Base-by-base conservation (phyloP, 1,140 invertebrate genomes). In the Archivesica marissinica region DNA sequence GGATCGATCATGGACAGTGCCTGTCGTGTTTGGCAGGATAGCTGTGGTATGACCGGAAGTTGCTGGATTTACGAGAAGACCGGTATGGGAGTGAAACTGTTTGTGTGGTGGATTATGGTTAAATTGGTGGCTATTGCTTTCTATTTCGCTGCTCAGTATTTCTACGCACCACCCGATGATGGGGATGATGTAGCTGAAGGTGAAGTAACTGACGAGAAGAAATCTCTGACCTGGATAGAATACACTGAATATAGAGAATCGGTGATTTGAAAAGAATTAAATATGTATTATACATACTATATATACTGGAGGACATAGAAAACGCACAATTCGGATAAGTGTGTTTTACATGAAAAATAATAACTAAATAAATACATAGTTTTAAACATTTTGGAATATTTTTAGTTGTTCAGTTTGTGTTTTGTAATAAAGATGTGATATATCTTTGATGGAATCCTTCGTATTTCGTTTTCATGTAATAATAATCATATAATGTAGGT, bases 61-160 rank as follows among this genome's bases (percentile, higher is more conserved):
- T 94, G 94, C 86, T 94, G 93, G 93, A 80, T 94, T 2, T 94
- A 94, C 78, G 92, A 94, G 84, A 88, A 89, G 30, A 88, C 90
- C 0, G 90, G 91, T 77, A 92, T 94, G 84, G 86, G 94, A 11
- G 81, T 87, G 11, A 80, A 83, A 70, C 79, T 89, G n/a, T 89
- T 90, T 64, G 35, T 89, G 13, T 89, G 88, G 89, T 90, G 89
- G 89, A 83, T 87, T 54, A 30, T 86, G 23, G 85, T 89, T 25
- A 90, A 90, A 47, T 33, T 33, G 0, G 30, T 83, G 15, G 33
- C 68, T 23, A n/a, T 89, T 4, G 15, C 87, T 28, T 87, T 89
- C 61, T 85, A 88, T 50, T 85, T 89, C 39, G 56, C 86, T 1
- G 90, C 90, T 33, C 88, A 88, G 75, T 84, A 83, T 54, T 89